phyloP scores from a whole-genome alignment of 2,113 vertebrate species.

The Siniperca knerii region DNA sequence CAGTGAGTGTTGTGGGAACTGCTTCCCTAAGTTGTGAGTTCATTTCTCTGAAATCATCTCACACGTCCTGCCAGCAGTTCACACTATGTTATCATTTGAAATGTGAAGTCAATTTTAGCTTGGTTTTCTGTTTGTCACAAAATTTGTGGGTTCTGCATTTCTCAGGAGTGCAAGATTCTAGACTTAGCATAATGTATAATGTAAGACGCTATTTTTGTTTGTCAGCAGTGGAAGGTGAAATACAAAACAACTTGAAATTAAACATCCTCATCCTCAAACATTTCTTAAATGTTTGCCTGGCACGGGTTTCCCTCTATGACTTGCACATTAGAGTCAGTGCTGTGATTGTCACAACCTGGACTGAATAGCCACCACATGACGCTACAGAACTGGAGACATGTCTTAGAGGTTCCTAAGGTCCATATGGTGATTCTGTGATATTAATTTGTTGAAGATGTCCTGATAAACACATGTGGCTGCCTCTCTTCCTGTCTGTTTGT shows the following conservation, averaged over 20 bases:
- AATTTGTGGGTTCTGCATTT: slow-evolving; percentile 45
- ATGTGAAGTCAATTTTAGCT: slow-evolving; percentile 44
- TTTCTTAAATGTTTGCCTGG: slow-evolving; percentile 52
- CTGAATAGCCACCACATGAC: slow-evolving; percentile 45
- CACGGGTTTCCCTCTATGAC: slow-evolving; percentile 36
- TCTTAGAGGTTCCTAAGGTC: slow-evolving; percentile 63
- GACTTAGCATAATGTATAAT: slow-evolving; percentile 38
- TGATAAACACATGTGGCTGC: slow-evolving; percentile 69
- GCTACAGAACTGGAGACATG: slow-evolving; percentile 25
- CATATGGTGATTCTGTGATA: slow-evolving; percentile 63
- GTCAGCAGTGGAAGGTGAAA: slow-evolving; percentile 44
- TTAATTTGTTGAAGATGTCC: slow-evolving; percentile 62
- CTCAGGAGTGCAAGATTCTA: slow-evolving; percentile 24
- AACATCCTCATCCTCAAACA: slow-evolving; percentile 38
- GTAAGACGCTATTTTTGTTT: slow-evolving; percentile 45
- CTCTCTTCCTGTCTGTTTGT: slow-evolving; percentile 70
- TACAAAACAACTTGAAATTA: slow-evolving; percentile 31
- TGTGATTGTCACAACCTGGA: slow-evolving; percentile 52
- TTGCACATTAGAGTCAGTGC: slow-evolving; percentile 17
- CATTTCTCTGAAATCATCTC: slow-evolving; percentile 64
- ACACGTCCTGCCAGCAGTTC: slow-evolving; percentile 39
- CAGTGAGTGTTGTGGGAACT: slow-evolving; percentile 33
- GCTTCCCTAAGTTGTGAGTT: slow-evolving; percentile 49
- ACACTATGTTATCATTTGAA: slow-evolving; percentile 44
- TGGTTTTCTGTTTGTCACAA: slow-evolving; percentile 54